Base-by-base conservation (phyloP, 2,113 vertebrate species). In the Cheirogaleus medius region DNA sequence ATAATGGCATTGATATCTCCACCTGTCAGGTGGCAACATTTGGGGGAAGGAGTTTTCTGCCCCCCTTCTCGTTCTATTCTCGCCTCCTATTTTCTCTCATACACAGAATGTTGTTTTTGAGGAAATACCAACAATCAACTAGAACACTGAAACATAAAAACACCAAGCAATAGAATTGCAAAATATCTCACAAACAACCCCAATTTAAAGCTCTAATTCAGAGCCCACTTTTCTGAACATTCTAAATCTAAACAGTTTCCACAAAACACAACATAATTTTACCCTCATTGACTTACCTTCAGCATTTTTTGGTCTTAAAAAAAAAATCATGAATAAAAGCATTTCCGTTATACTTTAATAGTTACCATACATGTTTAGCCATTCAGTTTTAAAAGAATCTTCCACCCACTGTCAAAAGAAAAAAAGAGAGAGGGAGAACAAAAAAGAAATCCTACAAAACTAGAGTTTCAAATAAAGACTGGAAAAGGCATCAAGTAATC, bases 401-500 rank as follows among this genome's bases (percentile, higher is more conserved):
- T 94, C 92, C 54, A 95, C 32, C 68, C 63, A 97, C 23, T 95
- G 42, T 88, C 87, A 97, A 96, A 98, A 91, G 58, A 86, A 92
- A 97, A 92, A 92, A 96, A 69, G 5, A 84, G 21, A 91, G 8
- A 81, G 20, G 7, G 29, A 69, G 60, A 73, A 76, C 47, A 89
- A 94, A 92, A 86, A 89, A 87, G 60, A 95, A 97, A 95, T 82
- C 69, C 39, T 69, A 95, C n/a, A 94, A 97, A 97, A 97, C 5
- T 0, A 81, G 81, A 96, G 73, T 96, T 98, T 98, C 90, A 96
- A 98, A 98, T 98, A 98, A 98, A 97, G 97, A 98, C 97, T 71
- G 74, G 98, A 98, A 97, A 98, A 98, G 98, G 98, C 98, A 98
- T 97, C 98, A 98, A 98, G 94, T 95, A 98, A 98, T 98, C 97